These are phyloP conservation scores for Lasioglossum vierecki DNA, from an alignment of 2,888 invertebrate genomes.

Conservation along the genomic window DNA sequence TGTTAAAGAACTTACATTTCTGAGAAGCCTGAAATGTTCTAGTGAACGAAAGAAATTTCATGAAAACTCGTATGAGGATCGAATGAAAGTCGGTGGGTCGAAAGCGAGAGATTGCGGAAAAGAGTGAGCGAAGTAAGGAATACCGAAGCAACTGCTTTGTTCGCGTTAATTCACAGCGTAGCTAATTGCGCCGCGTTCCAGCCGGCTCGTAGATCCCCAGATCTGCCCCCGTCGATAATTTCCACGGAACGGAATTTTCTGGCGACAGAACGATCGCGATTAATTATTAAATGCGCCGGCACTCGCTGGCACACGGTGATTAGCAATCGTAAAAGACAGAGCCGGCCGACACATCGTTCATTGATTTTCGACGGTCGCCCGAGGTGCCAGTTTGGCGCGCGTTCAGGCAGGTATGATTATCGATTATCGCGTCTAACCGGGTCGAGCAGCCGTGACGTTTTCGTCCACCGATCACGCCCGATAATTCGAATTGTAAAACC, in stretches of 20 bases:
- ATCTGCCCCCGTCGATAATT: constrained; percentile 30
- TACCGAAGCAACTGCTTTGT: constrained; percentile 32
- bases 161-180: constrained; percentile 29
- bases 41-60: too few relatives aligned
- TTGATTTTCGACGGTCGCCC: constrained; percentile 59
- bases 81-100: neutral
- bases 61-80: neutral
- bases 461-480: constrained; percentile 46
- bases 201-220: constrained; percentile 30
- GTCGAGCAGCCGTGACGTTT: constrained; percentile 59
- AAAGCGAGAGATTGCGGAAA: neutral
- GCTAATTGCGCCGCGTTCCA: constrained; percentile 51
- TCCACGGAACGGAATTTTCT: constrained; percentile 48
- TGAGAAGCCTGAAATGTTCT: too few relatives aligned
- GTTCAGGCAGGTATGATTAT: constrained; percentile 61
- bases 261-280: constrained; percentile 35
- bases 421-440: constrained; percentile 61
- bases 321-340: constrained; percentile 56
- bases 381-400: constrained; percentile 53
- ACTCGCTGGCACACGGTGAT: constrained; percentile 34
- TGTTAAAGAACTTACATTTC: too few relatives aligned
- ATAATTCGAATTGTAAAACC: constrained; percentile 56
- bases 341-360: constrained; percentile 46
- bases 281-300: constrained; percentile 54
- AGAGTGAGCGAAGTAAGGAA: neutral